A percentile compares a stretch with the other conserved stretches of the same genome.
Conservation (phyloP, 1,140 invertebrate species). For the roundworm (Caenorhabditis elegans) region DNA sequence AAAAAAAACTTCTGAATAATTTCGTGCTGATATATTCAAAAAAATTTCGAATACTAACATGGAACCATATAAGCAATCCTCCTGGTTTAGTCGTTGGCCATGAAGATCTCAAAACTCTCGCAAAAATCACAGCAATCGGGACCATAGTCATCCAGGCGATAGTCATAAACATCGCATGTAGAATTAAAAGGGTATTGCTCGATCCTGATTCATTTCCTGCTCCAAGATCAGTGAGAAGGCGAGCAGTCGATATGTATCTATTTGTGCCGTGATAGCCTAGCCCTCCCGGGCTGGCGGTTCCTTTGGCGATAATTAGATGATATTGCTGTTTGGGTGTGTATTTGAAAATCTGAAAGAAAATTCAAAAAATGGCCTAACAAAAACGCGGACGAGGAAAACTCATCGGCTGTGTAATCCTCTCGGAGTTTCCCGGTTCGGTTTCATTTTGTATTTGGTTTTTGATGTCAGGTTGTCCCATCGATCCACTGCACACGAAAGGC, state of each 20-base stretch:
- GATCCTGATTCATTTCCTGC: conserved; percentile 15
- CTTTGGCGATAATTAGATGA: background rate
- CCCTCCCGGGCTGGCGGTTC: background rate
- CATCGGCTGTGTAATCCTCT: no score
- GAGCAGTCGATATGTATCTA: background rate
- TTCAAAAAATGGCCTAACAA: no score
- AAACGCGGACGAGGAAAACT: no score
- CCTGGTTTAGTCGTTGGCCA: conserved; percentile 38
- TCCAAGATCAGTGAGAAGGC: background rate
- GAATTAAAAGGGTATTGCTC: background rate
- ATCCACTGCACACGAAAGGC: no score
- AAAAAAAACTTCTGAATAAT: no score
- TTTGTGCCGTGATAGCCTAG: background rate
- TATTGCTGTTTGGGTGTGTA: background rate
- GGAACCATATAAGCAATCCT: conserved; percentile 40
- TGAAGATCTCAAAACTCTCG: conserved; percentile 22
- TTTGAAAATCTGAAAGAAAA: background rate
- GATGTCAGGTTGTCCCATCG: no score
- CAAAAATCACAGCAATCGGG: conserved; percentile 35
- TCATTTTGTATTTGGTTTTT: no score
- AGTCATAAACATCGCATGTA: conserved; percentile 36
- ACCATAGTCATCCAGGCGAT: conserved; percentile 39
- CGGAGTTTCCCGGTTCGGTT: no score
- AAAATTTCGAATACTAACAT: background rate
- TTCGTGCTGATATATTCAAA: no score